Conservation (phyloP, 2,797 vertebrate species). For the Peromyscus nudipes region DNA sequence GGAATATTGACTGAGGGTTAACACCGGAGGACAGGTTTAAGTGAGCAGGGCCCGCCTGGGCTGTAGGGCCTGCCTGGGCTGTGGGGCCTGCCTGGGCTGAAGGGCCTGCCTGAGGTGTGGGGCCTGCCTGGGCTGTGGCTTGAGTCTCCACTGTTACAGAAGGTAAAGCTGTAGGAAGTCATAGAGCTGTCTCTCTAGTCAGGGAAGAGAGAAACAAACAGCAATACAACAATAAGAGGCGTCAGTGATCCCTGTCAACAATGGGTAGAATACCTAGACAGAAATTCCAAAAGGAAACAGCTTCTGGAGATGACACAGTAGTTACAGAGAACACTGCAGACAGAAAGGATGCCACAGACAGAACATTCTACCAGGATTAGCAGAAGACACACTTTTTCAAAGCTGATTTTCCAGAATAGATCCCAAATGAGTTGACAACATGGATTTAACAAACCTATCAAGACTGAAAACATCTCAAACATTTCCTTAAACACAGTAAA, state of each 20-base stretch:
- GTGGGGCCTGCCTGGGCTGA: too few relatives aligned
- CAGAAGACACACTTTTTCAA: neutral
- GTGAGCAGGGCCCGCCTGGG: too few relatives aligned
- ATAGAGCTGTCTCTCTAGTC: neutral
- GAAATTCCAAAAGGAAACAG: neutral
- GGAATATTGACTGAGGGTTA: neutral
- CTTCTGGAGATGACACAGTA: neutral
- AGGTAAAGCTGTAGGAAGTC: neutral
- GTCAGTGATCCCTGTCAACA: neutral
- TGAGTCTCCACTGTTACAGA: neutral
- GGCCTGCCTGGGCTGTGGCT: neutral
- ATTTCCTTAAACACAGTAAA: neutral
- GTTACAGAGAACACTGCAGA: neutral
- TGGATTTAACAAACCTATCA: neutral
- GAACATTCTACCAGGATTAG: neutral
- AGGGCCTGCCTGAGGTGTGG: neutral
- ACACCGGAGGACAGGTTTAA: neutral
- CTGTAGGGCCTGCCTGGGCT: too few relatives aligned
- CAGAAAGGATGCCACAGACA: neutral
- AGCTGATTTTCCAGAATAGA: neutral
- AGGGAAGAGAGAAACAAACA: neutral
- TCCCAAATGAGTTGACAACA: neutral
- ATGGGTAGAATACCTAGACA: neutral
- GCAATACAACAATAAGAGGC: neutral
- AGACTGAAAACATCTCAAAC: neutral